Base-by-base conservation (phyloP, 2,888 invertebrate species). In the Idaea aversata region DNA sequence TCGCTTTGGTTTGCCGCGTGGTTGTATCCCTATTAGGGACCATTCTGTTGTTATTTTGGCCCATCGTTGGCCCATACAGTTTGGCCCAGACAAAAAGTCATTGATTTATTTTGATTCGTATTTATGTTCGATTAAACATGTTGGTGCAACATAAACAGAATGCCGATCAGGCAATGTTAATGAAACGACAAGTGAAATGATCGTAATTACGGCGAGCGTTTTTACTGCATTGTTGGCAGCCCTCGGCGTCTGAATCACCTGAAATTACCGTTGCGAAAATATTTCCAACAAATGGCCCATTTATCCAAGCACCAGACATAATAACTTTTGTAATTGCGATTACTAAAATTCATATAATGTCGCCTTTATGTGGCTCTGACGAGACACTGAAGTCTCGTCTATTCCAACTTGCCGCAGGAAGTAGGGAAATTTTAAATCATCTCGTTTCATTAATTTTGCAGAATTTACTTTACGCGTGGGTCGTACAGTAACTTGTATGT, bases 141-240 rank as follows among this genome's bases (percentile, higher is more conserved):
- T 47, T 47, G 47, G 10, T 47, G 47, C 47, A 6, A 10, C 47
- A 47, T 6, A 59, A 83, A 73, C 82, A 77, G 78, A 85, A 81
- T 77, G 82, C 81, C 86, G 87, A 88, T 88, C 84, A 82, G 80
- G 47, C 82, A 77, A 85, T 86, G 88, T 87, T 88, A 90, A 91
- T 91, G 88, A 88, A 91, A 91, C 84, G 88, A 86, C 82, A 87
- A 86, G 82, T 86, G 80, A 84, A 91, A 91, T 87, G 88, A 87
- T 87, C 80, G 89, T 85, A 90, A 92, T 92, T 91, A 91, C 88
- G 80, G 66, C 70, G 79, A 83, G 82, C 87, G 88, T 87, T 90
- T 89, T 89, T 89, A 85, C 88, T 83, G 89, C 87, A 88, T 90
- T 91, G 90, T 89, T 85, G 81, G 85, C 84, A 80, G 78, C 77